Evolutionary conservation across 2,113 vertebrate species (phyloP), one percentile per base, ranked within the genome.

Genomic region (Ptyas mucosa): DNA sequence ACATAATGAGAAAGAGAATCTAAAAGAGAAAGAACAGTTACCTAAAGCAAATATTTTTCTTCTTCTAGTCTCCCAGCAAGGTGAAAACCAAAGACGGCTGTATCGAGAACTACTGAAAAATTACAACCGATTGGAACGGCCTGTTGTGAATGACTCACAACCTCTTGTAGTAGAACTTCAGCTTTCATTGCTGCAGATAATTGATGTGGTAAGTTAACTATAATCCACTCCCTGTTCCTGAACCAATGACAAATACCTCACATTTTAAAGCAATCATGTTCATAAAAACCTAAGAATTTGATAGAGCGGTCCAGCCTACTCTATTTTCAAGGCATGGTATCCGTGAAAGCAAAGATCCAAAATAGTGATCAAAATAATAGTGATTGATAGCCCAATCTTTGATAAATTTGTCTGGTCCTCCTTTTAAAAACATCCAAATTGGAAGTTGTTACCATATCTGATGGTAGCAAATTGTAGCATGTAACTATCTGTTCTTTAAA

Each of bases 151-250:
- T 3, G 98, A 99, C 92, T 99, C 98, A 0, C 97, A 98, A 0
- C 97, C 98, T 0, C 97, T 99, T 0, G 93, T 98, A 54, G 98
- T 99, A 0, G 98, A 98, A 52, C 98, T 99, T 7, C 98, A 98
- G 87, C 96, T 99, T 93, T 98, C 98, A 0, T 96, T 99, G 95
- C 97, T 98, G n/a, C 98, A 99, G 93, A 99, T 99, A 95, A 98
- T 99, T 54, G 98, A 99, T 0, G 98, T 99, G 98, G 98, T 99
- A 96, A 98, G 98, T 97, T 89, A 23, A 21, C n/a, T 52, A 26
- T 54, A 89, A 8, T 89, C 90, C 86, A 26, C 75, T 93, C 89
- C 89, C 46, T 87, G 2, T 93, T 91, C 87, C 39, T 88, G 24
- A 0, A 0, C 52, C 92, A 14, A 24, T 3, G 0, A 43, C 61